Conservation (phyloP, 2,113 vertebrate genomes). For the Nipponia nippon region DNA sequence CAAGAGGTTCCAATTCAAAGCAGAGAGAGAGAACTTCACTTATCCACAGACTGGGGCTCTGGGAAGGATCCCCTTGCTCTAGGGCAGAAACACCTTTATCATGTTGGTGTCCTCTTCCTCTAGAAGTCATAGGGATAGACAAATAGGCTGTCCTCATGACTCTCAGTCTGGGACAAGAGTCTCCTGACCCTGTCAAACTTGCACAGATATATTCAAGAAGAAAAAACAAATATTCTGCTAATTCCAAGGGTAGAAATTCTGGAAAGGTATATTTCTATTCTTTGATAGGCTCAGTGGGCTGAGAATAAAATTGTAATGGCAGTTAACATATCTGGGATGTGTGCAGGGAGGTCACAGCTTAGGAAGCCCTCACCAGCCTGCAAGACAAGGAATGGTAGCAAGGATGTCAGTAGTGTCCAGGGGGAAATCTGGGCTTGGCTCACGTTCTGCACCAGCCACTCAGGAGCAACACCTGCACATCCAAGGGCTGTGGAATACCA, state of each 20-base stretch:
- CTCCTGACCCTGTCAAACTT: not conserved
- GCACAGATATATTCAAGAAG: not conserved
- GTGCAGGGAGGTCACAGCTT: not conserved
- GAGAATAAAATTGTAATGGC: not conserved
- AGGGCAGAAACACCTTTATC: not conserved
- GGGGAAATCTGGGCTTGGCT: not conserved
- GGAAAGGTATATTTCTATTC: not conserved
- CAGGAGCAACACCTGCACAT: not conserved
- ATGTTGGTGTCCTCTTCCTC: not conserved
- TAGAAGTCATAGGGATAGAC: not conserved
- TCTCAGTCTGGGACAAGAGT: not conserved
- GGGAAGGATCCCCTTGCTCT: not conserved
- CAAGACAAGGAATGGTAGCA: not conserved
- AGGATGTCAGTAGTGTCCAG: not conserved
- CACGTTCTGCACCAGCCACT: not conserved
- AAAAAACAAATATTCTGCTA: not conserved
- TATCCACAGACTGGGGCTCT: not conserved
- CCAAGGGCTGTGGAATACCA: not conserved
- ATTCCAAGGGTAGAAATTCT: not conserved
- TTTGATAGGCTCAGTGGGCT: not conserved
- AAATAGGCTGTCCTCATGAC: not conserved
- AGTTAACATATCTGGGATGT: not conserved
- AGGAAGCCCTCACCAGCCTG: not conserved
- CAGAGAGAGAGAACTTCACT: not conserved
- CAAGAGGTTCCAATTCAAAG: not conserved